Base-by-base conservation (phyloP, 1,140 invertebrate genomes). In the Drosophila nasuta region DNA sequence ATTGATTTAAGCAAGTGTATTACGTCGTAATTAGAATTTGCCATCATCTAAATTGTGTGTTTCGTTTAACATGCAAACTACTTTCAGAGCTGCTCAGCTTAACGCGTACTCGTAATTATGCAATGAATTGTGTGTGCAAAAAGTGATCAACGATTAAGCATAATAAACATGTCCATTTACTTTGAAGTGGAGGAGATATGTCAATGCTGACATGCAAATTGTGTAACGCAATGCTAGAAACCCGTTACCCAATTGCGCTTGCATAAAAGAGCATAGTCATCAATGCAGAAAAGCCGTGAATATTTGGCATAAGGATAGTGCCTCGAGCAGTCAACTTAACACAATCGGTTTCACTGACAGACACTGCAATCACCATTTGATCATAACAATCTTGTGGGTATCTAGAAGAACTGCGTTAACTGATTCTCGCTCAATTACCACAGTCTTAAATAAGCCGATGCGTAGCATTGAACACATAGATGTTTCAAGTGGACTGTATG, bases 191-290 rank as follows among this genome's bases (percentile, higher is more conserved):
- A 74, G 81, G 92, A 8, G n/a, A 46, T 48, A 88, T 89, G 6
- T 49, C 65, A 6, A 52, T 82, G 5, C 66, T 90, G 1, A 68
- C n/a, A 1, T 95, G 94, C 62, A 83, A 92, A 66, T 64, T 95
- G 7, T 95, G 94, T 71, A 63, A 93, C 3, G 72, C 79, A 11
- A n/a, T 56, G 1, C 43, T 94, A 2, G 75, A 75, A 5, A 85
- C 2, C 85, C 20, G 70, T 94, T 6, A 66, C 75, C 1, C 75
- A 93, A 57, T 74, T 95, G 2, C 91, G 94, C 17, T 63, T 20
- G 1, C 17, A 33, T 96, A 94, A 93, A 99, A 99, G 1, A 98
- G 93, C 28, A 99, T 88, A 1, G 94, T 92, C 48, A 98, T 93
- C 1, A 99, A 81, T 11, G 96, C 93, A 20, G 17, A 2, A 20